phyloP scores from a whole-genome alignment of 2,888 invertebrate species.

The Cantharis rustica region DNA sequence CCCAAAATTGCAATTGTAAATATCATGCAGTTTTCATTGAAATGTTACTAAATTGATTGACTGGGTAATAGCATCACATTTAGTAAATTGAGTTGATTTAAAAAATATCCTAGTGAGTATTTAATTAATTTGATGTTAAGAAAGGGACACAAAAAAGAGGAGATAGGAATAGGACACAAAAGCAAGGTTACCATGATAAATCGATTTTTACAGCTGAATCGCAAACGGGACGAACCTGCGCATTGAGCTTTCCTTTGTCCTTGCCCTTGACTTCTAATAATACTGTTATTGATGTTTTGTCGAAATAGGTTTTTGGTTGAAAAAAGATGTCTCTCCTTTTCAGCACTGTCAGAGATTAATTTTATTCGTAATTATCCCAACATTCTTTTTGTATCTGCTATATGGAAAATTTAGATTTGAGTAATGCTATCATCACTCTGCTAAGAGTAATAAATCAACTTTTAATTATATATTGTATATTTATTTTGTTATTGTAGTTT shows the following conservation, averaged over 20 bases:
- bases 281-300: conserved; percentile 5
- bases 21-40: not conserved
- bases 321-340: not conserved
- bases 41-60: not conserved
- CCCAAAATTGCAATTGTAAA: not conserved
- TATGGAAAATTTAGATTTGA: not conserved
- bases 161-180: not conserved
- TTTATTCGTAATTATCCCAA: not conserved
- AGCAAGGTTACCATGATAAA: not conserved
- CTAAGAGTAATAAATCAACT: not conserved
- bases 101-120: not conserved
- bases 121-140: not conserved
- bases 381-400: not conserved
- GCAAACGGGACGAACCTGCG: conserved; percentile 23
- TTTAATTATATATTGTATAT: not conserved
- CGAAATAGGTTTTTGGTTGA: conserved; percentile 18
- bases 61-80: not conserved
- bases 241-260: conserved; percentile 8
- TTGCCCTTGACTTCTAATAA: conserved; percentile 28
- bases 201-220: conserved; percentile 24
- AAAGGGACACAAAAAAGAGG: conserved; percentile 3
- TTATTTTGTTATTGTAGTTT: not conserved
- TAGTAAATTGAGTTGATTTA: not conserved
- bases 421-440: not conserved
- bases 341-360: not conserved